Conservation (phyloP, 1,140 invertebrate genomes). For the Lordiphosa clarofinis region DNA sequence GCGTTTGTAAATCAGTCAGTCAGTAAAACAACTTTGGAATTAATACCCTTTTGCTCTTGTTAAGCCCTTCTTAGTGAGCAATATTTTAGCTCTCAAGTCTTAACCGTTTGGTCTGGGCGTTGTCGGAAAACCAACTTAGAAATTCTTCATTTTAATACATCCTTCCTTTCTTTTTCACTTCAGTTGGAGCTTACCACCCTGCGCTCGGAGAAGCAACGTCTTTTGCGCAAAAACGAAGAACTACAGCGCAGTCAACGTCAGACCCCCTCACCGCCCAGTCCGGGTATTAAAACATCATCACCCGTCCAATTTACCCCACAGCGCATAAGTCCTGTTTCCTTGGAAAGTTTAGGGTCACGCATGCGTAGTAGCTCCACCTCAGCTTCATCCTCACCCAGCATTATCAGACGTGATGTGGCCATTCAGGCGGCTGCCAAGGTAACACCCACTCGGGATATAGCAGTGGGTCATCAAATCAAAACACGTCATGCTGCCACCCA, state of each 20-base stretch:
- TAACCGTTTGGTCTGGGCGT: not conserved
- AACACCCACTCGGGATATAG: constrained; percentile 56
- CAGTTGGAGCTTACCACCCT: constrained; percentile 86
- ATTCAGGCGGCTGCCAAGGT: constrained; percentile 82
- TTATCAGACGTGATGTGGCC: constrained; percentile 83
- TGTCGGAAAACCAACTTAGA: no score
- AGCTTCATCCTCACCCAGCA: constrained; percentile 32
- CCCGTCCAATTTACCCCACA: constrained; percentile 73
- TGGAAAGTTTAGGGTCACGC: constrained; percentile 68
- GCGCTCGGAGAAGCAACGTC: constrained; percentile 87
- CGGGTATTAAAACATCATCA: constrained; percentile 54
- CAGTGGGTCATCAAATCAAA: constrained; percentile 31
- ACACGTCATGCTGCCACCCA: constrained; percentile 50
- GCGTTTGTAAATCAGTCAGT: no score
- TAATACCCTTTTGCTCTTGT: no score
- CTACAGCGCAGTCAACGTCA: constrained; percentile 79
- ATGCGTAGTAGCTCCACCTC: constrained; percentile 62
- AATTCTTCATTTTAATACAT: not conserved
- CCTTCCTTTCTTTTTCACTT: not conserved
- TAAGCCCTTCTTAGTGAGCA: no score
- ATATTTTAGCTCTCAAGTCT: no score
- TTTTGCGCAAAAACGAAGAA: constrained; percentile 81
- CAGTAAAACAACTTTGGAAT: no score
- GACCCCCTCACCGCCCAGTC: constrained; percentile 57
- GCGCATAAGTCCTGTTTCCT: constrained; percentile 68